Percentiles rank a stretch among this genome's conserved stretches.
Conservation (phyloP, 2,888 invertebrate species). For the Coecobrya sp. region DNA sequence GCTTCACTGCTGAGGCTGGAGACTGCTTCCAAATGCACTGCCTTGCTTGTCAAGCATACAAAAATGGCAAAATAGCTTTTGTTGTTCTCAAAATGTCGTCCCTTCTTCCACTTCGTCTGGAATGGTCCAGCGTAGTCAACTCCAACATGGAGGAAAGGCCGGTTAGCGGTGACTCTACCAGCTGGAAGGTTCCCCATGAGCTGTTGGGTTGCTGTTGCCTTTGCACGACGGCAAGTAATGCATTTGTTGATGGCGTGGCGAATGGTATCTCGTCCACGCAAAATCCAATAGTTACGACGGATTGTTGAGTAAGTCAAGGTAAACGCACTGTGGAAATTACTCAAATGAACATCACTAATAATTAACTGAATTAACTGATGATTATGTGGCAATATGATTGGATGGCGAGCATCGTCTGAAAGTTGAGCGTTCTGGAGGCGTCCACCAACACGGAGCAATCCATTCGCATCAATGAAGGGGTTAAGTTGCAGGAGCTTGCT, state of each 20-base stretch:
- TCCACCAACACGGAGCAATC: background rate
- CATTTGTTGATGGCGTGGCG: background rate
- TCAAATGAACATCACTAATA: background rate
- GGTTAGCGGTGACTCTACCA: background rate
- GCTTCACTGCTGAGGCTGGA: background rate
- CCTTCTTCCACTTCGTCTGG: background rate
- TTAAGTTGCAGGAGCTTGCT: background rate
- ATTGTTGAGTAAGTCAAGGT: background rate
- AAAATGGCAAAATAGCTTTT: slow-evolving; percentile 16
- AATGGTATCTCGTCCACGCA: background rate
- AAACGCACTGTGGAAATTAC: background rate
- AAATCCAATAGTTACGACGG: background rate
- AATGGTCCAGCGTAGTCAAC: slow-evolving; percentile 22
- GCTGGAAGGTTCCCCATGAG: background rate
- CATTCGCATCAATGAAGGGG: background rate
- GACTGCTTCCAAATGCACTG: background rate
- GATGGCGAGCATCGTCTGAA: too few relatives aligned
- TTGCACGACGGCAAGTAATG: background rate
- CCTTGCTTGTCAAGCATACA: background rate
- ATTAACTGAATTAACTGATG: background rate
- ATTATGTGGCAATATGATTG: background rate
- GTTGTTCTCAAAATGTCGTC: too few relatives aligned
- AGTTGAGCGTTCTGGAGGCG: background rate
- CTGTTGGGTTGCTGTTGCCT: background rate
- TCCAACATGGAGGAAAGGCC: background rate